Evolutionary conservation across 2,113 vertebrate species (phyloP), one percentile per base, ranked within the genome.

Genomic region (Platysternon megacephalum): DNA sequence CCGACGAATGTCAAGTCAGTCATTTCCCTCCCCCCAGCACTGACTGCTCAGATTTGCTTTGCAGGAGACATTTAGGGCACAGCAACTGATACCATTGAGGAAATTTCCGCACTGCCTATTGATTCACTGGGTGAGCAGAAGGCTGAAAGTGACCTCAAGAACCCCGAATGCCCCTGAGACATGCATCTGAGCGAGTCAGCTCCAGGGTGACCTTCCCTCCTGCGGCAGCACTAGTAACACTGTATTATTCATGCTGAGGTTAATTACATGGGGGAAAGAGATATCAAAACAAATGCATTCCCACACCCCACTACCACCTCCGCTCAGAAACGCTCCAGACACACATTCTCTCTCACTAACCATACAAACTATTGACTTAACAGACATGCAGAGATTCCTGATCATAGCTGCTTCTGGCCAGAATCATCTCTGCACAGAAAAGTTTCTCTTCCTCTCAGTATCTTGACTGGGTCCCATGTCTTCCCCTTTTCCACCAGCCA

Each of bases 141-240:
- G 52, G 58, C 68, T 94, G 94, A 94, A 91, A 88, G 85, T 58
- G 94, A 91, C 80, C 86, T 44, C 13, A 80, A 26, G 17, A 85
- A 84, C 88, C 82, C 61, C 1, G 0, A 8, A 83, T 46, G 91
- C 95, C 44, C 78, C 52, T 91, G 85, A 96, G 90, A 93, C 0
- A 0, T 82, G 95, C 95, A 61, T 94, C 92, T 91, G 74, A 91
- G 74, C 84, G 88, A 97, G 88, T 94, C 95, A 96, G 94, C 86
- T 87, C 78, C 44, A 28, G 3, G 10, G 72, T 3, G 26, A 48
- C 52, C 0, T 0, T 65, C 87, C 83, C 92, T 84, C 89, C 85
- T 2, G 2, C 68, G 19, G 89, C 91, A 79, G 86, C 90, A 82
- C 51, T 28, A 90, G 80, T n/a, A 84, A 17, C 16, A 1, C 86